Evolutionary conservation across 2,888 invertebrate species (phyloP), one percentile per base, ranked within the genome.

Genomic region (Polyploca ridens): DNA sequence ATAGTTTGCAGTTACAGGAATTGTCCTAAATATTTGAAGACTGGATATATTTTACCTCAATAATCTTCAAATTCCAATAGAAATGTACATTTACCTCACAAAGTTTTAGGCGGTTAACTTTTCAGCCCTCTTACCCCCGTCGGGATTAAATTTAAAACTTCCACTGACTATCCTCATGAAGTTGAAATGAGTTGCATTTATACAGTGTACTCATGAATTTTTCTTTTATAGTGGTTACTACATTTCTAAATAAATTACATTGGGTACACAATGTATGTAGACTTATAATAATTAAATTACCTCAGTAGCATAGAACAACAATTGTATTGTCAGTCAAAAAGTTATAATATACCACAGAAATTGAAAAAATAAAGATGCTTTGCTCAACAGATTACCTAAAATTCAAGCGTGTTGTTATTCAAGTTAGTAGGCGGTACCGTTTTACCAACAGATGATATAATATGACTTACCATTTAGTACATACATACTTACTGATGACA

Each of bases 121-220:
- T 87, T 87, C 86, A 87, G 85, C 86, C 88, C 87, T 88, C 86
- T 88, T 88, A 86, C 84, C 84, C 85, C 80, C 76, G 82, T 79
- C 76, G 71, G 88, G 87, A 91, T 91, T 89, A 90, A 90, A 91
- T 90, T 91, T 90, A 88, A 87, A 91, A 90, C 87, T 90, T 89
- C 79, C 75, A 79, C 84, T 74, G 85, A 86, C 88, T 90, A 87
- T 86, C 86, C 85, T 87, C 85, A 85, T 87, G 87, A 88, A 89
- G 86, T 89, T 89, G 82, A 86, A 86, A 85, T 86, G 86, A 88
- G 86, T 84, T 86, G 81, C 86, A 89, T 89, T 89, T 88, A 87
- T 86, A 84, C 79, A 79, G 77, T 81, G 78, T 79, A 82, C 78
- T 84, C 79, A 77, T 70, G 77, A 81, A 81, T 82, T 82, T 77